These are phyloP conservation scores for Capreolus pygargus DNA, from an alignment of 2,113 vertebrate genomes.

Conservation along the genomic window DNA sequence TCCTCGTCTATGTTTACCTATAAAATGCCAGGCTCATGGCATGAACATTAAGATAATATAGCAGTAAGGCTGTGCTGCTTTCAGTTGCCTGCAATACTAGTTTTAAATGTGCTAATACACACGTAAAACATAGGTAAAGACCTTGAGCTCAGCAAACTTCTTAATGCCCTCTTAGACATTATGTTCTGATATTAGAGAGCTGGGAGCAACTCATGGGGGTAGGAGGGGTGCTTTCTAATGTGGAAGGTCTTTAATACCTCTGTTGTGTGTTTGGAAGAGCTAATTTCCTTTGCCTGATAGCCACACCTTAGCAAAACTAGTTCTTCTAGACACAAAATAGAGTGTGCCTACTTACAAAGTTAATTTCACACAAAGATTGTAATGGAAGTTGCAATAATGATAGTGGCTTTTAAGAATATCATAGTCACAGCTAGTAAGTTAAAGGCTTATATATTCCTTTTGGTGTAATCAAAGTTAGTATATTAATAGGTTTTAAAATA, in stretches of 20 bases:
- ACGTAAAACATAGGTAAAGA: background rate
- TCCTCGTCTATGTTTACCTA: background rate
- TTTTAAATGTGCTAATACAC: background rate
- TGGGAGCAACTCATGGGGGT: background rate
- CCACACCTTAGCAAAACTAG: background rate
- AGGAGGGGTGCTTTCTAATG: background rate
- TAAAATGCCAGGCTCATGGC: background rate
- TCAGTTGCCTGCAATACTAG: background rate
- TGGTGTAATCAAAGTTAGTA: background rate
- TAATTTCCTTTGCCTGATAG: background rate
- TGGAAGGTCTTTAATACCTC: background rate
- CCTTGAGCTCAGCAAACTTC: background rate
- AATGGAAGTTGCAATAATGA: background rate
- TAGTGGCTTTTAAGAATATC: background rate
- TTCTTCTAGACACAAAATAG: background rate
- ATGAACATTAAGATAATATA: background rate
- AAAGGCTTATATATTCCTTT: background rate
- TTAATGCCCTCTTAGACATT: background rate
- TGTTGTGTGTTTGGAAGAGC: background rate
- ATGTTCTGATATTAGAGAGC: background rate
- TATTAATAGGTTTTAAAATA: slow-evolving; percentile 44
- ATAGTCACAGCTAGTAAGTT: background rate
- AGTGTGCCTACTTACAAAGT: background rate
- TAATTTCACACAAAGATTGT: slow-evolving; percentile 24
- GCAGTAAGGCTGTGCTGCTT: background rate